Base-by-base conservation (phyloP, 2,888 invertebrate species). In the Caenorhabditis drosophilae region DNA sequence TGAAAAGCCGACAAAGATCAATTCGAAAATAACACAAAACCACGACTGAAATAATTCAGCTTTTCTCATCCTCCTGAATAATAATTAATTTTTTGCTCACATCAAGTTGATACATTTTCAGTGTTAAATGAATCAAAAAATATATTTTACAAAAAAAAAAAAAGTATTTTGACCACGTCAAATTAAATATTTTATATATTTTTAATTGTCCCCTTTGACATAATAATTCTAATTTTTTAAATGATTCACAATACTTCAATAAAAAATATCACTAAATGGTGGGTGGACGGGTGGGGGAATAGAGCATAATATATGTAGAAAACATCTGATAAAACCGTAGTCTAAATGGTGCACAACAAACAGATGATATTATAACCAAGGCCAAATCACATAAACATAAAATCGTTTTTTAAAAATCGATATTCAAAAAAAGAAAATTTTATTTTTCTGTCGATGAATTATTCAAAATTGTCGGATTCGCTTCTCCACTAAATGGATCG, bases 401-500 rank as follows among this genome's bases (percentile, higher is more conserved):
- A 31, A 55, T 34, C 34, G 36, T 48, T 36, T 26, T 51, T 46
- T 26, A 26, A 35, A 22, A 36, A 36, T n/a, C n/a, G n/a, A 36
- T 4, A 36, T n/a, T 41, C 41, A 48, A 61, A 50, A 54, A 50
- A 50, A 61, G 61, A 61, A 51, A 34, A 49, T 51, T 55, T 55
- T 52, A 9, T 31, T 31, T 9, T 31, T 31, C 31, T 9, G 31
- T 12, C 12, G 31, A 31, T 31, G 31, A 31, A 31, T 12, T 31
- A 36, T 6, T 31, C 31, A 12, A 40, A 44, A 52, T 35, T 18
- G 68, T 54, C 31, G 71, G 63, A 45, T 58, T 61, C 0, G 64
- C 48, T 53, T 58, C 62, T 22, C 53, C 66, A 27, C 68, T 69
- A 52, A 72, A 72, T 36, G 72, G 72, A 55, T 69, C 68, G n/a